Base-by-base conservation (phyloP, 1,140 invertebrate genomes). In the Drosophila bocqueti region DNA sequence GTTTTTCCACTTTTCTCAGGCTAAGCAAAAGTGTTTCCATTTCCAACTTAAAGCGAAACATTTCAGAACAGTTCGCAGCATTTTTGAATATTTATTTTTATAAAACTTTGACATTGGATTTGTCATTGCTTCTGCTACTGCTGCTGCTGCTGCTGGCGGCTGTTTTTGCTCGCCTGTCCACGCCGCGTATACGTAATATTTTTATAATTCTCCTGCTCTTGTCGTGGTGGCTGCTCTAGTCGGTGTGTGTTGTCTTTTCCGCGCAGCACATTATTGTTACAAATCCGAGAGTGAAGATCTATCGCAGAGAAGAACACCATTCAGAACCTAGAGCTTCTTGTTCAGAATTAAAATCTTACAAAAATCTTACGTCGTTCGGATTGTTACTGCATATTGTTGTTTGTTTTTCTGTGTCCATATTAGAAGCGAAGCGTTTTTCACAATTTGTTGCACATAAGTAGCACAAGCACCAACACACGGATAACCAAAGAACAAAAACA, bases 81-180 rank as follows among this genome's bases (percentile, higher is more conserved):
- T 69, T 69, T 78, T 73, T 68, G n/a, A 90, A 90, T 85, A 91
- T 90, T 90, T 91, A 91, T 91, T 91, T 91, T 91, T 91, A 91
- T 91, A 91, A 91, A 83, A 73, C 79, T 91, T 83, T 91, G 90
- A 92, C 91, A 92, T 92, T 92, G 91, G 83, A 83, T 92, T 87
- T 92, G 90, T 92, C 90, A 92, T 92, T 92, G 90, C 85, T 81
- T 78, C 59, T 74, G 57, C 57, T 47, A 49, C 61, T 50, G n/a
- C 50, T 34, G n/a, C 54, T 74, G 29, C 29, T 31, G 29, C 31
- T 24, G 34, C 36, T 55, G 49, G 76, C 72, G 62, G 65, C 74
- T 59, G 73, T 69, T 65, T 62, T 52, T 79, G 69, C 63, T 79
- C 75, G 55, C 63, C 36, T 74, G 74, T 74, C 74, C 66, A 59